Base-by-base conservation (phyloP, 1,140 invertebrate genomes). In the Drosophila orena region DNA sequence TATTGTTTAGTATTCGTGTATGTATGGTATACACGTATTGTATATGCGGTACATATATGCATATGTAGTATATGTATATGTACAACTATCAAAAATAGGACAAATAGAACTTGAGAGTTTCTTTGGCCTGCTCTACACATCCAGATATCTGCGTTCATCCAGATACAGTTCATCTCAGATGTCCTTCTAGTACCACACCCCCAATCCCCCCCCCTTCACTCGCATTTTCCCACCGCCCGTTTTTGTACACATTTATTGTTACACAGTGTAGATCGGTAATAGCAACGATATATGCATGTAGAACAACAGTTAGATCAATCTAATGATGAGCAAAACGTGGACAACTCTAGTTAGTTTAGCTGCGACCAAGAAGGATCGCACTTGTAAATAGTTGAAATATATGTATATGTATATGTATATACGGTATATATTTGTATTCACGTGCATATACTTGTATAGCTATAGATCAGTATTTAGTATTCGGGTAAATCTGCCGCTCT, bases 81-180 rank as follows among this genome's bases (percentile, higher is more conserved):
- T 70, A 78, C 79, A 75, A 81, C 81, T 85, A 85, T 85, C 81
- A 85, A 88, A 85, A 85, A 85, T 85, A 85, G 78, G 79, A 88
- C 72, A 81, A 86, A 85, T 71, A 66, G 62, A 85, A 88, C 59
- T 69, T 44, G 47, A 62, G 61, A 54, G 42, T 52, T 72, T 22
- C 20, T 24, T 44, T 59, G 66, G 54, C 54, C 43, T 68, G 17
- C 46, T 12, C 7, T 2, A n/a, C n/a, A n/a, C n/a, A n/a, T n/a
- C n/a, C n/a, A n/a, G n/a, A n/a, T n/a, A n/a, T 12, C 7, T 2
- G 24, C 24, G 24, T 6, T 7, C 24, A 6, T 27, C 24, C 24
- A 27, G 24, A 27, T 27, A 1, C 24, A n/a, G n/a, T n/a, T n/a
- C n/a, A n/a, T n/a, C n/a, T n/a, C n/a, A 27, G 30, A 10, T 30